Base-by-base conservation (phyloP, 2,113 vertebrate genomes). In the Erythrolamprus reginae region DNA sequence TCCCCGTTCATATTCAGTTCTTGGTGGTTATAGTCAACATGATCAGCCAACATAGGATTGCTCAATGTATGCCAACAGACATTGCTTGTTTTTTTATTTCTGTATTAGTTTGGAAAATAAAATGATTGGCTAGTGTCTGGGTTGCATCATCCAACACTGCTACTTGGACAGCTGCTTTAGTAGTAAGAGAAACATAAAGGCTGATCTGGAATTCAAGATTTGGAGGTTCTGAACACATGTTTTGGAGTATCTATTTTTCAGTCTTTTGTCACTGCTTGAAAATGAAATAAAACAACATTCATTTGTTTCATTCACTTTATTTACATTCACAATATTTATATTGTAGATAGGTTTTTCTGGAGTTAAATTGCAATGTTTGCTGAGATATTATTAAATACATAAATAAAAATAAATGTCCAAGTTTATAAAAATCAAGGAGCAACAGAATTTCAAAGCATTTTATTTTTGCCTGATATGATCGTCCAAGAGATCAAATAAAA, bases 1-100 rank as follows among this genome's bases (percentile, higher is more conserved):
- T 93, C 91, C 89, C 94, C 91, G 88, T 92, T 23, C 90, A 65
- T 50, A 3, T 91, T 94, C 86, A 88, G 88, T 48, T 50, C n/a
- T 90, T 85, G 28, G 3, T 3, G 47, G 83, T 47, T 87, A 13
- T 82, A 90, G 52, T 58, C 61, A 95, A 84, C 28, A 47, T 87
- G 56, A 28, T 82, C 91, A 90, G 82, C 45, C 90, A 0, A 48
- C 10, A 24, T 51, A 90, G 13, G 24, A 84, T 93, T 93, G 4
- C 61, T 56, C 19, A 82, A 23, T 58, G 42, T 38, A 13, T 26
- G 42, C 86, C 84, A 21, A 19, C 42, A 84, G 21, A 28, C 53
- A 84, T 26, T 84, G 7, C 23, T 91, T 3, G 24, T n/a, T 19
- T 84, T 88, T 56, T 84, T 12, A 28, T 48, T 15, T 38, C 42